Percentiles rank a stretch among this genome's conserved stretches.
These are phyloP conservation scores for Sebastes hubbsi DNA, from an alignment of 2,797 vertebrate species.

Conservation along the genomic window DNA sequence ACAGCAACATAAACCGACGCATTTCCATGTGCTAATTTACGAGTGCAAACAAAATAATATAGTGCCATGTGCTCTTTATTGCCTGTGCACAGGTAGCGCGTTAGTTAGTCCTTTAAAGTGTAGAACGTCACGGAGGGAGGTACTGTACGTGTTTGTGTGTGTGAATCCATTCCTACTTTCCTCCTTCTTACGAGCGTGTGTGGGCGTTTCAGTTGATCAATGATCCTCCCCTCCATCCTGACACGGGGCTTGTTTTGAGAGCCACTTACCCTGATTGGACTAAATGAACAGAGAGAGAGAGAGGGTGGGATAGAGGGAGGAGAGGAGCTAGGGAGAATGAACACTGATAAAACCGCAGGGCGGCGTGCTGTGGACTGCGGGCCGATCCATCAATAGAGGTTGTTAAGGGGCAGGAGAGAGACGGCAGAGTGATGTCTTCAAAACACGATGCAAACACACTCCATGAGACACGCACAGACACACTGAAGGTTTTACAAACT, in stretches of 20 bases:
- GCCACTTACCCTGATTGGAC: constrained; percentile 56
- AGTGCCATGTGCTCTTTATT: background rate
- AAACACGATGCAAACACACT: background rate
- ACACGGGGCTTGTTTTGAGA: constrained; percentile 30
- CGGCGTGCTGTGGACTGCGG: background rate
- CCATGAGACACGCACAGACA: background rate
- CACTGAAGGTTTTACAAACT: background rate
- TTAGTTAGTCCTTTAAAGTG: background rate
- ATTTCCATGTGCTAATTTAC: background rate
- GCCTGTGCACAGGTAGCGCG: background rate
- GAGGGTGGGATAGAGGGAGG: background rate
- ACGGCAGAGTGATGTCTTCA: constrained; percentile 3
- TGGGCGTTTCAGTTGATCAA: constrained; percentile 40
- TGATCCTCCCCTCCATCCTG: constrained; percentile 14
- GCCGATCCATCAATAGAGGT: constrained; percentile 34
- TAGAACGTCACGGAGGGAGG: background rate
- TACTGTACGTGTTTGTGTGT: background rate
- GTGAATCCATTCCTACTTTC: background rate
- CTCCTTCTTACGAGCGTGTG: background rate
- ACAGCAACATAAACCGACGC: background rate
- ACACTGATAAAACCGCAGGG: constrained; percentile 21
- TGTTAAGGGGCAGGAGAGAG: background rate
- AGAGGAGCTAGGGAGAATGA: background rate
- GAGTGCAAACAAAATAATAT: background rate
- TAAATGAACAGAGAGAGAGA: constrained; percentile 24